phyloP scores from a whole-genome alignment of 2,888 invertebrate species.

The Tyria jacobaeae region DNA sequence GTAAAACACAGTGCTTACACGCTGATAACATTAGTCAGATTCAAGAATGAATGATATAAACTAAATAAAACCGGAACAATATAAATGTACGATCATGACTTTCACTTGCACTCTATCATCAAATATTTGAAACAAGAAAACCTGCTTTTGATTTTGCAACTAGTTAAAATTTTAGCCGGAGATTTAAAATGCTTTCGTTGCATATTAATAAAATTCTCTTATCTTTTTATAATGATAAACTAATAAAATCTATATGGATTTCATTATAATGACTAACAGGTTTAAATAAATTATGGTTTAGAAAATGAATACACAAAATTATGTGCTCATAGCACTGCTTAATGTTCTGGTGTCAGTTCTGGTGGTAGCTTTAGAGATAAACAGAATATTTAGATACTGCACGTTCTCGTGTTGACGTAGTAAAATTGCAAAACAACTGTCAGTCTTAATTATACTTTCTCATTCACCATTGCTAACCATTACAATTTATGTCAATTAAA shows the following conservation, averaged over 20 bases:
- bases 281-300: slow-evolving; percentile 59
- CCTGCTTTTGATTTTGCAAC: slow-evolving; percentile 72
- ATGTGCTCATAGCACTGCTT: slow-evolving; percentile 46
- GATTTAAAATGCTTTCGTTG: slow-evolving; percentile 52
- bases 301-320: slow-evolving; percentile 52
- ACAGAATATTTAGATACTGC: slow-evolving; percentile 24
- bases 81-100: slow-evolving; percentile 80
- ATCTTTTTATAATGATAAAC: slow-evolving; percentile 57
- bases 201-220: slow-evolving; percentile 63
- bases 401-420: neutral
- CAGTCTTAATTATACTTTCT: neutral
- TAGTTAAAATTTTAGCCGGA: slow-evolving; percentile 62
- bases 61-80: slow-evolving; percentile 79
- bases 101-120: slow-evolving; percentile 84
- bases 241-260: slow-evolving; percentile 61
- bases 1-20: too few relatives aligned
- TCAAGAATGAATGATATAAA: slow-evolving; percentile 69
- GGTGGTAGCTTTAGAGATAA: slow-evolving; percentile 43
- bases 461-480: neutral
- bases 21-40: slow-evolving; percentile 36
- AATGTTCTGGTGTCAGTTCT: slow-evolving; percentile 44
- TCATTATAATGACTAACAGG: slow-evolving; percentile 60
- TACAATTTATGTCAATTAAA: neutral
- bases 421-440: neutral
- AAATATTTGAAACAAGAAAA: slow-evolving; percentile 77